Evolutionary conservation across 2,888 invertebrate genomes (phyloP), one percentile per base, ranked within the genome.

Genomic region (Saturnia japonica): DNA sequence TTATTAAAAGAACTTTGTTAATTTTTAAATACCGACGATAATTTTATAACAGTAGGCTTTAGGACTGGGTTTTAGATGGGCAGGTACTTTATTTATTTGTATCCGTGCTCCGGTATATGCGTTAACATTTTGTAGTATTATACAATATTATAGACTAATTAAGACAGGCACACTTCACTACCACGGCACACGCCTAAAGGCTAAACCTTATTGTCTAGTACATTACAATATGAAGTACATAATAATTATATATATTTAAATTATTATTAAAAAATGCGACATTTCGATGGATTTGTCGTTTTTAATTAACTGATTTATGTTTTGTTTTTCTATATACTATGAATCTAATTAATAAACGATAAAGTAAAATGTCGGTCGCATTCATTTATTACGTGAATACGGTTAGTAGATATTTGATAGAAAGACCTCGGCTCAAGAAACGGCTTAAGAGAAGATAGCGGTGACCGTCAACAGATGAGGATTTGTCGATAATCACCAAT

Each of bases 111-210:
- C 57, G 25, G 12, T 14, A 28, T 28, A 60, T 60, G 57, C 64
- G 1, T 64, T 64, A 8, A 64, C 11, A 40, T 40, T 40, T n/a
- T 34, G 9, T 64, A 2, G 7, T 40, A 64, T 9, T 40, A 22
- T 64, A 64, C 25, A 40, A 64, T 64, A 64, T 60, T 54, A 28
- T 4, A n/a, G 40, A 64, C 19, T 64, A 57, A 11, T 81, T 85
- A 86, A 72, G 77, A 83, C 87, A 91, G 90, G 90, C 91, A 91
- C 91, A 88, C 90, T 71, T 78, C 74, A 77, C 90, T 90, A 91
- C 85, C 84, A 89, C 89, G 78, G 86, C 83, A 91, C 88, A 71
- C 80, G 78, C 83, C 89, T 90, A 86, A 85, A 84, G 83, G 85
- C 89, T 89, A 88, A 83, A 83, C 83, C 78, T 54, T 45, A 68